Evolutionary conservation across 2,113 vertebrate species (phyloP).

Genomic region (Gymnobelideus leadbeateri): DNA sequence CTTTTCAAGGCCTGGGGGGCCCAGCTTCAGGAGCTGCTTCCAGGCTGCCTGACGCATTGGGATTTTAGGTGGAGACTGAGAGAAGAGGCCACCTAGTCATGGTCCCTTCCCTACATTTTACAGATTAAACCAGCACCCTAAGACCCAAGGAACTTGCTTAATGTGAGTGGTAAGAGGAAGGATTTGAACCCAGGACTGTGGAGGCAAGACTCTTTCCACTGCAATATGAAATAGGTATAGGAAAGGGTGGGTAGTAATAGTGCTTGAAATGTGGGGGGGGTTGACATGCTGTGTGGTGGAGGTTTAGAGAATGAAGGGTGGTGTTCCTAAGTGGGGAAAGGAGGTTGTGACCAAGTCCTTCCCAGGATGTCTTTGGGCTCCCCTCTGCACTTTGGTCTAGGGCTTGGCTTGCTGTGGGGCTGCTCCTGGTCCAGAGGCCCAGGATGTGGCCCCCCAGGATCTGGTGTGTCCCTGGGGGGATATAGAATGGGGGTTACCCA

Average conservation of each 20-base stretch:
- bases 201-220: neutral
- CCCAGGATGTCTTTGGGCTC: neutral
- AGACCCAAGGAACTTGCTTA: neutral
- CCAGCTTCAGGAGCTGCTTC: neutral
- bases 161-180: constrained; percentile 8
- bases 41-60: too few species aligned
- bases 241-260: neutral
- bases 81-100: too few species aligned
- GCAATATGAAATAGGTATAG: neutral
- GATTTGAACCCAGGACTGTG: neutral
- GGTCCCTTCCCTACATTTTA: neutral
- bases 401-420: neutral
- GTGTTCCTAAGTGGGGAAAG: too few species aligned
- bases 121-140: constrained; percentile 15
- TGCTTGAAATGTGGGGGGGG: too few species aligned
- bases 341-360: too few species aligned
- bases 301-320: too few species aligned
- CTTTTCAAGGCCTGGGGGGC: too few species aligned
- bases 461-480: neutral
- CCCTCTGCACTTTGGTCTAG: neutral
- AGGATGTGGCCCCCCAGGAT: neutral
- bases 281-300: too few species aligned
- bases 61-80: neutral
- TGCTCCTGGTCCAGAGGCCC: neutral
- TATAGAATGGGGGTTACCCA: too few species aligned